Conservation (phyloP, 1,140 invertebrate species). For the Camponotus floridanus region DNA sequence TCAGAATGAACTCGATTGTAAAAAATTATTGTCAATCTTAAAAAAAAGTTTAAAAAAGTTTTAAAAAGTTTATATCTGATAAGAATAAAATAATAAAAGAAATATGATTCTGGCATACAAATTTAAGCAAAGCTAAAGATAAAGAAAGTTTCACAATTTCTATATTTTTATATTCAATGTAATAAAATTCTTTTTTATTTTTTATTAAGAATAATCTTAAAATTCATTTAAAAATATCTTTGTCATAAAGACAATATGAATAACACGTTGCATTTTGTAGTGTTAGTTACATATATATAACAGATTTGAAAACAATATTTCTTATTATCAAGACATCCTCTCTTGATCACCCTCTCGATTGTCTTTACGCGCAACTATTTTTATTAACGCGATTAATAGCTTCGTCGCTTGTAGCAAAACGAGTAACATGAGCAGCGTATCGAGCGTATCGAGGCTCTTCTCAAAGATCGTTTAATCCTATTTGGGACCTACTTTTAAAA, state of each 20-base stretch:
- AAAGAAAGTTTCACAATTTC: too few relatives aligned
- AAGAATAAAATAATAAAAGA: too few relatives aligned
- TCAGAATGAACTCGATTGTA: too few relatives aligned
- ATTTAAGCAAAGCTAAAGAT: too few relatives aligned
- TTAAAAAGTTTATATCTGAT: too few relatives aligned
- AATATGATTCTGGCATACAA: too few relatives aligned
- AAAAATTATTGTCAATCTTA: too few relatives aligned
- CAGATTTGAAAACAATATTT: background rate
- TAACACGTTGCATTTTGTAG: too few relatives aligned
- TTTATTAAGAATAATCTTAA: background rate
- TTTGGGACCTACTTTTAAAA: slow-evolving; percentile 84
- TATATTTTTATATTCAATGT: too few relatives aligned
- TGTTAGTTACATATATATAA: background rate
- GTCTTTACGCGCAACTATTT: background rate
- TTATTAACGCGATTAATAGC: background rate
- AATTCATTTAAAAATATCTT: background rate
- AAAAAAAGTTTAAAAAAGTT: too few relatives aligned
- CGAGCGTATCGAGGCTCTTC: slow-evolving; percentile 46
- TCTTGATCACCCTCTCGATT: background rate
- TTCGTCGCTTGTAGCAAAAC: background rate
- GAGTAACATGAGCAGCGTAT: slow-evolving; percentile 1
- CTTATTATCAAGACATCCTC: background rate
- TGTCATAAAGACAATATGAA: background rate
- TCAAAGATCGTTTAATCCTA: slow-evolving; percentile 76
- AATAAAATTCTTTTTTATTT: background rate